Conservation (phyloP, 2,888 invertebrate genomes). For the Dromius quadrimaculatus region DNA sequence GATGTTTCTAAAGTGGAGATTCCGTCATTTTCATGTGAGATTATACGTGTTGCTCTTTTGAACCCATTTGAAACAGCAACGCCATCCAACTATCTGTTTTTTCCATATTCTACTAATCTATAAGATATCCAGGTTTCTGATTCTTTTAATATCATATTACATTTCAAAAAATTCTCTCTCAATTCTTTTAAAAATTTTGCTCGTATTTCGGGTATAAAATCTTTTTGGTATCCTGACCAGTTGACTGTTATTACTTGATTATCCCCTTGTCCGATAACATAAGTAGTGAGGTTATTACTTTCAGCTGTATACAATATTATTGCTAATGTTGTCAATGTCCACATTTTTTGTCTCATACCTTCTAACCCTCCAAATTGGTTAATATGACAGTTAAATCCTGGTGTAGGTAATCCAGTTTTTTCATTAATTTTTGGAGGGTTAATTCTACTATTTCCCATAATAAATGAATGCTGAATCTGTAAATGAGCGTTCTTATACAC, state of each 20-base stretch:
- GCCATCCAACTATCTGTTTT: not conserved
- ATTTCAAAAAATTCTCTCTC: not conserved
- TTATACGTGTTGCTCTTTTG: not conserved
- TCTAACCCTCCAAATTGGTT: not conserved
- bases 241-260: not conserved
- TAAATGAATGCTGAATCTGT: not conserved
- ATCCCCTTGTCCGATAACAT: not conserved
- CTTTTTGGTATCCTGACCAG: not conserved
- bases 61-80: not conserved
- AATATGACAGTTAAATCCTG: not conserved
- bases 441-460: not conserved
- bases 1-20: not conserved
- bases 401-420: not conserved
- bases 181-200: not conserved
- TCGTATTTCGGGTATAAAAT: not conserved
- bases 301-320: not conserved
- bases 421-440: not conserved
- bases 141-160: not conserved
- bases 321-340: not conserved
- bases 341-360: not conserved
- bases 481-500: not conserved
- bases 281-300: not conserved
- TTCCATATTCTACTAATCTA: not conserved
- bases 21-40: conserved; percentile 1
- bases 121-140: not conserved